Conservation (phyloP, 2,797 vertebrate genomes). For the Muraenolepis orangiensis region DNA sequence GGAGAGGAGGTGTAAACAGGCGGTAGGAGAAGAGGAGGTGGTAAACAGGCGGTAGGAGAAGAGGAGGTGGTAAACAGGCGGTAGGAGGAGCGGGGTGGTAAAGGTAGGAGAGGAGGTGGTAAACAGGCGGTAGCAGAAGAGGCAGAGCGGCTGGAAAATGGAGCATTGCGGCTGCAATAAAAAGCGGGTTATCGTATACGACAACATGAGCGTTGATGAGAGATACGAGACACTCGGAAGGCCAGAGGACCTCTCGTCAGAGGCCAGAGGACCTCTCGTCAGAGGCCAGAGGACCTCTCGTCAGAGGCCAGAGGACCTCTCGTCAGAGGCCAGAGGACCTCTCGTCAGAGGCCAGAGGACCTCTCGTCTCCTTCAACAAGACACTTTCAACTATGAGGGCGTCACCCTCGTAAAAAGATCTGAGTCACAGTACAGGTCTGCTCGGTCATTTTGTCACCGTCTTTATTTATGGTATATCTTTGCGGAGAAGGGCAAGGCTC, state of each 20-base stretch:
- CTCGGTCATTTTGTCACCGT: not conserved
- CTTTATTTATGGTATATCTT: not conserved
- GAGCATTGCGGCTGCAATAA: not conserved
- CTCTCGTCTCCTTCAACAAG: not conserved
- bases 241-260: not conserved
- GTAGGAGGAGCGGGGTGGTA: too few relatives aligned
- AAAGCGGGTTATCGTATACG: not conserved
- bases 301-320: not conserved
- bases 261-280: not conserved
- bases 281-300: not conserved
- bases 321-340: not conserved
- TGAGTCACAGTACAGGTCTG: too few relatives aligned
- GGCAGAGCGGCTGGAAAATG: not conserved
- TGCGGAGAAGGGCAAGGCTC: not conserved
- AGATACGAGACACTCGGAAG: not conserved
- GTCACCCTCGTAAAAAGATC: not conserved
- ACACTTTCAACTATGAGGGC: not conserved
- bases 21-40: not conserved
- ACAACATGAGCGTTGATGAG: not conserved
- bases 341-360: not conserved
- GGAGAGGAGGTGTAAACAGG: not conserved
- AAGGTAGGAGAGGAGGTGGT: not conserved
- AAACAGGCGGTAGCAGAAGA: not conserved
- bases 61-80: conserved; percentile 7
- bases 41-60: conserved; percentile 5